phyloP scores from a whole-genome alignment of 2,888 invertebrate species.

The Gortyna flavago region DNA sequence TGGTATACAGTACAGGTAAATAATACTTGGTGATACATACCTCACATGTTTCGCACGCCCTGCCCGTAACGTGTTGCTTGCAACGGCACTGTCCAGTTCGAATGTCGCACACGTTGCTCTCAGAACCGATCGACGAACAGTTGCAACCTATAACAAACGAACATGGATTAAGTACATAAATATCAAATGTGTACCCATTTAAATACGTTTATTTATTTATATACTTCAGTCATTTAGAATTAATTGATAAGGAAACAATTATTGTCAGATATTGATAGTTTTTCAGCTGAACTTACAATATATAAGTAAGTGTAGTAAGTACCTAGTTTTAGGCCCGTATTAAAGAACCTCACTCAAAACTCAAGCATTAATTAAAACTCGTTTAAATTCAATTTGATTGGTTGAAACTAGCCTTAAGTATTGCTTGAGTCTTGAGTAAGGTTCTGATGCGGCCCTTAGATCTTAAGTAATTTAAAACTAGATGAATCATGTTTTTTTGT shows the following conservation, averaged over 20 bases:
- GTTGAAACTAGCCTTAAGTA: no score
- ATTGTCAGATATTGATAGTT: no score
- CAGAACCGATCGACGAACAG: slow-evolving; percentile 94
- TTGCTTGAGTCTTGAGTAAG: no score
- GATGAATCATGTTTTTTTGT: no score
- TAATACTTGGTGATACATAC: slow-evolving; percentile 77
- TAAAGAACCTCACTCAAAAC: no score
- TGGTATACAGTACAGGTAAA: neutral
- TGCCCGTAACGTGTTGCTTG: slow-evolving; percentile 92
- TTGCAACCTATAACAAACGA: slow-evolving; percentile 94
- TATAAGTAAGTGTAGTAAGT: neutral
- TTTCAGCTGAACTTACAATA: neutral
- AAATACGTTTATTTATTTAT: neutral
- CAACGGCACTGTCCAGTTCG: slow-evolving; percentile 95
- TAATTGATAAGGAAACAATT: neutral
- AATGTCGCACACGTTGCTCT: slow-evolving; percentile 93
- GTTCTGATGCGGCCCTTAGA: neutral
- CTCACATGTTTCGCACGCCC: slow-evolving; percentile 94
- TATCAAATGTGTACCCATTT: neutral
- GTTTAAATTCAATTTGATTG: no score
- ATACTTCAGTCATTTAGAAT: neutral
- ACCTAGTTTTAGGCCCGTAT: no score
- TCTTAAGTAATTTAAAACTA: no score
- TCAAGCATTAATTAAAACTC: neutral
- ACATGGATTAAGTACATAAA: neutral